These are phyloP conservation scores for Calliphora vicina DNA, from an alignment of 1,140 invertebrate genomes.

Conservation along the genomic window DNA sequence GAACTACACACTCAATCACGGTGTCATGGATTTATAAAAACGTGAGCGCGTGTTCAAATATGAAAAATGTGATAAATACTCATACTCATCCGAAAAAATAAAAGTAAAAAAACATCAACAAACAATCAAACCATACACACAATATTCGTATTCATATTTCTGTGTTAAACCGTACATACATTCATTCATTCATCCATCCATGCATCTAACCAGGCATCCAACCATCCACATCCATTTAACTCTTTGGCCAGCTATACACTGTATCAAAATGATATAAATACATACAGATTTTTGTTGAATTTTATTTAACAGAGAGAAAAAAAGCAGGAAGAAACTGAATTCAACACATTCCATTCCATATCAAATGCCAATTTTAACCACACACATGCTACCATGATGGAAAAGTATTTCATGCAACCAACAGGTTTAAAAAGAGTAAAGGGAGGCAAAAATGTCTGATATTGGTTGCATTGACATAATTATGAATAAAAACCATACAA, in stretches of 20 bases:
- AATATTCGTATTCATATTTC: no score
- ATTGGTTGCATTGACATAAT: background rate
- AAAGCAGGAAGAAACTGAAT: no score
- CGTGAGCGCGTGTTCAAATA: slow-evolving; percentile 17
- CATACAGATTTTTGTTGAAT: background rate
- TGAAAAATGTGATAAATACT: slow-evolving; percentile 14
- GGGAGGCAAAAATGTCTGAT: background rate
- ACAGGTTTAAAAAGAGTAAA: background rate
- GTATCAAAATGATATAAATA: background rate
- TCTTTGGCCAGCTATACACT: background rate
- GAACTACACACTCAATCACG: slow-evolving; percentile 18
- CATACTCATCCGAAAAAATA: background rate
- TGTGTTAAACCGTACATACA: background rate
- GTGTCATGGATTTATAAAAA: slow-evolving; percentile 28
- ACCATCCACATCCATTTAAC: background rate
- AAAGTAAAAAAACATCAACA: background rate
- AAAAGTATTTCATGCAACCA: background rate
- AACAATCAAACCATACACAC: background rate
- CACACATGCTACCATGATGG: background rate
- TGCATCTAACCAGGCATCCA: background rate
- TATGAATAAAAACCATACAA: background rate
- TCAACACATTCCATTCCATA: background rate
- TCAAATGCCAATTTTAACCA: background rate
- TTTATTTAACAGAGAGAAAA: background rate
- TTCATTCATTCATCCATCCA: background rate